phyloP scores from a whole-genome alignment of 2,113 vertebrate species.

The Uria aalge region DNA sequence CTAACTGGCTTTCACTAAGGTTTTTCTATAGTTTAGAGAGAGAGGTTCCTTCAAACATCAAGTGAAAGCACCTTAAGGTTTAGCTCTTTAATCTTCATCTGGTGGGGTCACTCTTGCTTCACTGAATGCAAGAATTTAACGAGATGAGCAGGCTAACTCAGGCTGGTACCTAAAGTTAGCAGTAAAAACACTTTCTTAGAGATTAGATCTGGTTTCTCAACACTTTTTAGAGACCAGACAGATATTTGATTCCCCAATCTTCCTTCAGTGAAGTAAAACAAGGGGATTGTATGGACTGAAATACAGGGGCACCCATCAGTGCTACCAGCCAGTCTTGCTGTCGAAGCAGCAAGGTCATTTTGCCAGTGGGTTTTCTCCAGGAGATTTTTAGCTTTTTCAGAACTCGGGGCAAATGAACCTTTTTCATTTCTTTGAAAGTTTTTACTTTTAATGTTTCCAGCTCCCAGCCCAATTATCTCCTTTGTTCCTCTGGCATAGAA shows the following conservation, averaged over 20 bases:
- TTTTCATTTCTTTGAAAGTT: not conserved
- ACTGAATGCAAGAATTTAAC: not conserved
- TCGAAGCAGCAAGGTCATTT: not conserved
- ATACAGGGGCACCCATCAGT: rapidly evolving
- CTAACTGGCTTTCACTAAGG: not conserved
- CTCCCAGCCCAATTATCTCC: not conserved
- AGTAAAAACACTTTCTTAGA: not conserved
- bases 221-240: not conserved
- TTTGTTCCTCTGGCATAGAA: not conserved
- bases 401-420: not conserved
- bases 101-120: slow-evolving; percentile 46
- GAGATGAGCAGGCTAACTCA: not conserved
- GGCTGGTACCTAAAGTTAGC: not conserved
- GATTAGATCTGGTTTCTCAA: not conserved
- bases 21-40: not conserved
- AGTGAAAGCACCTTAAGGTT: not conserved
- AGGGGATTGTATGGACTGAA: not conserved
- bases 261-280: not conserved
- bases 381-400: not conserved
- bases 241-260: not conserved
- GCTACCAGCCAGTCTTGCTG: not conserved
- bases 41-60: not conserved
- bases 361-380: not conserved
- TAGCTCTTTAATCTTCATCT: slow-evolving; percentile 13
- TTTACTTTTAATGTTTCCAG: not conserved